These are phyloP conservation scores for Melanostoma mellinum DNA, from an alignment of 2,888 invertebrate species.

Conservation along the genomic window DNA sequence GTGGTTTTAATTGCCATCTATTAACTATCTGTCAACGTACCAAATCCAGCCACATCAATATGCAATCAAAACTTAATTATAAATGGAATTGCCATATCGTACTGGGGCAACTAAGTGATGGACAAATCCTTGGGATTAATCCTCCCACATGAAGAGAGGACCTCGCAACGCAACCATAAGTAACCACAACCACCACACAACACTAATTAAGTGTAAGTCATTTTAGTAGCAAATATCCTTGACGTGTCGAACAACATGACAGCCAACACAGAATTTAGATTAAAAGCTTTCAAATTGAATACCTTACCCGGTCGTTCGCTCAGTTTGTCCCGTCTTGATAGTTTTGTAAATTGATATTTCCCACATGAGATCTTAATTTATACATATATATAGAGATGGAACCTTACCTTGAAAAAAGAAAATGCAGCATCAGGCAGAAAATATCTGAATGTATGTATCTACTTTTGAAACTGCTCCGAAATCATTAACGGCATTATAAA, in stretches of 20 bases:
- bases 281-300: slow-evolving; percentile 68
- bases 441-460: not conserved
- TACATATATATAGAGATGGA: not conserved
- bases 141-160: slow-evolving; percentile 1
- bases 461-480: not conserved
- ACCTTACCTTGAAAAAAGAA: not conserved
- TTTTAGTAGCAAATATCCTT: slow-evolving; percentile 57
- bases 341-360: slow-evolving; percentile 2
- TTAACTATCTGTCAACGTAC: slow-evolving; percentile 54
- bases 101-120: slow-evolving; percentile 25
- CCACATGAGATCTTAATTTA: not conserved
- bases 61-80: slow-evolving; percentile 62
- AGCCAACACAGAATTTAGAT: slow-evolving; percentile 65
- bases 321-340: slow-evolving; percentile 31
- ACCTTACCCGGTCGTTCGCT: slow-evolving; percentile 9
- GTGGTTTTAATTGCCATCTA: slow-evolving; percentile 35
- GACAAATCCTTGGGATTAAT: slow-evolving; percentile 51
- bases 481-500: slow-evolving; percentile 37
- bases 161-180: slow-evolving; percentile 22
- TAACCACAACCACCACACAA: slow-evolving; percentile 53
- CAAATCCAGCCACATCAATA: slow-evolving; percentile 28
- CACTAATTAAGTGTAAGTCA: slow-evolving; percentile 64
- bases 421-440: not conserved
- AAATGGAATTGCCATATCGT: slow-evolving; percentile 30
- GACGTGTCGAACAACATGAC: slow-evolving; percentile 67